These are phyloP conservation scores for Drosophila repletoides DNA, from an alignment of 1,140 invertebrate genomes.

Conservation along the genomic window DNA sequence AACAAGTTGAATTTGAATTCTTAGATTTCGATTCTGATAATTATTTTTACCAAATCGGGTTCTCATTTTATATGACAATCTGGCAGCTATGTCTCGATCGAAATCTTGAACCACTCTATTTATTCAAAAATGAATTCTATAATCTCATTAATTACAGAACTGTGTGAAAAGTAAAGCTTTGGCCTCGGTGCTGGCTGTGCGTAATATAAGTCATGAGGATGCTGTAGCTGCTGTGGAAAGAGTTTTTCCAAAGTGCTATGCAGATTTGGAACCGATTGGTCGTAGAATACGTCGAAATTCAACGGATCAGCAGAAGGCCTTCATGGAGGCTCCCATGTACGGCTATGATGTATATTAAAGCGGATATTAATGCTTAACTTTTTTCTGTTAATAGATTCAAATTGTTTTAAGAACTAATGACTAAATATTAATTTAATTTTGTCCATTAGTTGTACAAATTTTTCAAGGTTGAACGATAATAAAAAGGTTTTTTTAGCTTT, in stretches of 20 bases:
- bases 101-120: too few species aligned
- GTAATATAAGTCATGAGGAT: constrained; percentile 88
- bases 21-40: too few species aligned
- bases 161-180: constrained; percentile 96
- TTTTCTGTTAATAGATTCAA: constrained; percentile 21
- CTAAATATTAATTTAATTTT: constrained; percentile 56
- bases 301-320: constrained; percentile 89
- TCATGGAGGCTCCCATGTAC: constrained; percentile 89
- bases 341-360: constrained; percentile 87
- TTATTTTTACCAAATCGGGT: too few species aligned
- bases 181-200: constrained; percentile 90
- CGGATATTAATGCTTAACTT: not conserved
- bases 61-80: too few species aligned
- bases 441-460: constrained; percentile 35
- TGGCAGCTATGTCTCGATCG: too few species aligned
- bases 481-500: constrained; percentile 1
- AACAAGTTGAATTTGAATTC: too few species aligned
- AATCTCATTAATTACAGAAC: constrained; percentile 85
- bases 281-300: constrained; percentile 91
- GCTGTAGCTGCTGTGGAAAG: constrained; percentile 91
- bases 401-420: constrained; percentile 40
- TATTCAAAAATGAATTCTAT: too few species aligned
- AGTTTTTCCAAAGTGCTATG: constrained; percentile 96
- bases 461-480: constrained; percentile 42
- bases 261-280: constrained; percentile 96